Percentiles rank a stretch among this genome's conserved stretches.
phyloP scores from a whole-genome alignment of 1,140 invertebrate species.

The Dendroctonus valens region DNA sequence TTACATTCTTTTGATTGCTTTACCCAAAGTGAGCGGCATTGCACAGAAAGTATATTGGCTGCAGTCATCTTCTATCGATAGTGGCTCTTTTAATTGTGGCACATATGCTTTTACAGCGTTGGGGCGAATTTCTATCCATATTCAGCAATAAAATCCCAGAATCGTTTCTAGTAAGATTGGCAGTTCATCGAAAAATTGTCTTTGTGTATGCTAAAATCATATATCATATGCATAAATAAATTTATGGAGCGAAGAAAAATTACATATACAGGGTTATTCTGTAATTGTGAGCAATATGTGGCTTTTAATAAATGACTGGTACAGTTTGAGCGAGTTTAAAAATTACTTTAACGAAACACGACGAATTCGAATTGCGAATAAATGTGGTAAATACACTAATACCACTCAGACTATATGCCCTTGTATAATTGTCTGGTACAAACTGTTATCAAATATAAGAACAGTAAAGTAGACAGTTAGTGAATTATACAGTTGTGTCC shows the following conservation, averaged over 20 bases:
- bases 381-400: neutral
- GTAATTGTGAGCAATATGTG: too few species aligned
- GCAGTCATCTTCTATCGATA: conserved; percentile 48
- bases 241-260: too few species aligned
- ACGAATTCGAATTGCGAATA: too few species aligned
- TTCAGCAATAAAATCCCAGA: conserved; percentile 58
- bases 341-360: too few species aligned
- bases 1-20: conserved; percentile 52
- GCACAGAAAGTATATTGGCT: conserved; percentile 55
- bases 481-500: too few species aligned
- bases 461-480: too few species aligned
- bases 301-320: too few species aligned
- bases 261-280: too few species aligned
- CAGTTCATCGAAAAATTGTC: conserved; percentile 52
- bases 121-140: conserved; percentile 55
- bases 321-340: too few species aligned
- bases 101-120: conserved; percentile 48
- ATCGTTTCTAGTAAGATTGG: conserved; percentile 49
- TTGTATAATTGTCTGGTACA: too few species aligned
- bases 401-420: too few species aligned
- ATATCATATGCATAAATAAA: neutral
- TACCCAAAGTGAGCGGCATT: conserved; percentile 55
- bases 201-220: conserved; percentile 55
- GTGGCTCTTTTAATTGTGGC: conserved; percentile 46
- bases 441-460: too few species aligned